Base-by-base conservation (phyloP, 1,140 invertebrate species). In the Phymastichus coffea region DNA sequence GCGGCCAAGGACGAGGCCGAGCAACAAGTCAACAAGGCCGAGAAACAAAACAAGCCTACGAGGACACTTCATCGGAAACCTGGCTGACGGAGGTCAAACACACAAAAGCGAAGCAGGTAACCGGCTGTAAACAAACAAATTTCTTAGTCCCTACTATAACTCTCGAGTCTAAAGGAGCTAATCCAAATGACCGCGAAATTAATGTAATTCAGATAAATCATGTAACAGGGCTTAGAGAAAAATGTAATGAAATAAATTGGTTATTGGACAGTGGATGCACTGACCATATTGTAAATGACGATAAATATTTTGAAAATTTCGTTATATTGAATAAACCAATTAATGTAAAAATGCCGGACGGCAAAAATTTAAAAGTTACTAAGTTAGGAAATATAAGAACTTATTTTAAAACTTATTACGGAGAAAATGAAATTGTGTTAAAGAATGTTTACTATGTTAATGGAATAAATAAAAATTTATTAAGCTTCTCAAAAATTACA, bases 221-320 rank as follows among this genome's bases (percentile, higher is more conserved):
- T 28, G 30, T 51, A 23, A 28, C 26, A 48, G 30, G 35, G 4
- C 57, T 57, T 28, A 37, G 12, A 15, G 19, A 56, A 44, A 47
- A 64, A 22, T 12, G 12, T 25, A 60, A 53, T 53, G 63, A 17
- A 57, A 63, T 65, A 19, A 57, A 64, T 14, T 67, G 65, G 63
- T 63, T 67, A 12, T 57, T 65, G 28, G 62, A 66, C 47, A 66
- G 65, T 56, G 58, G 62, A 2, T 66, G 65, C 56, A 52, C 52
- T 10, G 60, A 65, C 26, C 63, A 65, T 51, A 63, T 65, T 7
- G 54, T 61, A 26, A 67, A 67, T 44, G 33, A 67, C 49, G 60
- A 62, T 53, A 26, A 26, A 4, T 48, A n/a, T n/a, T n/a, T n/a
- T n/a, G n/a, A n/a, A n/a, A n/a, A n/a, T n/a, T n/a, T n/a, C n/a